Base-by-base conservation (phyloP, 2,797 vertebrate species). In the Steatocranus sp. region DNA sequence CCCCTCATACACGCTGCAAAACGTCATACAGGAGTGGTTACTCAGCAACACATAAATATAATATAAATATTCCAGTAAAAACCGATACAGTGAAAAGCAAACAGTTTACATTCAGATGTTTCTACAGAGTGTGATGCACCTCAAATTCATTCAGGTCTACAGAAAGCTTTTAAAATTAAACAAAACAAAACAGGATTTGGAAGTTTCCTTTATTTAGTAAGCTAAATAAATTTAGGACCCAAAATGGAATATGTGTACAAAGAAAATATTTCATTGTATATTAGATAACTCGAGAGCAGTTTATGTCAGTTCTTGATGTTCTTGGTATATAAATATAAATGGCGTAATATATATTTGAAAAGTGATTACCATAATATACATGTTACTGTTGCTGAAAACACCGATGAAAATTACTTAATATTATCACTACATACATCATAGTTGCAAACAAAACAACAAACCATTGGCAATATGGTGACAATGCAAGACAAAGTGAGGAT, bases 381-480 rank as follows among this genome's bases (percentile, higher is more conserved):
- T 58, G 27, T 32, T 58, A 58, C 27, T 58, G 54, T 32, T 32
- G 27, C 54, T 58, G 54, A 58, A 58, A 58, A 58, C 54, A 58
- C 27, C 0, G 9, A 58, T 2, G 0, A 38, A 66, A 66, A 38
- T 38, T 2, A 66, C 34, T 66, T 38, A 66, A 23, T 66, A 23
- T 23, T 66, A 23, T 66, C 34, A 23, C 34, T 38, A 41, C 14
- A 56, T 25, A 56, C 25, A 6, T 30, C 25, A 56, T 17, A 30
- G 14, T 56, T 56, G 8, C n/a, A 66, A 23, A 66, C 34, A 41
- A 14, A 38, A 41, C 34, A 41, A 23, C 34, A 66, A 23, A 66
- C 8, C 0, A 1, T 15, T 41, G n/a, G n/a, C 0, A 66, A 66
- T 66, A 41, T 41, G 12, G 12, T 14, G 12, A 9, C n/a, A 14